Conservation (phyloP, 2,888 invertebrate genomes). For the Pseudoips prasinana region DNA sequence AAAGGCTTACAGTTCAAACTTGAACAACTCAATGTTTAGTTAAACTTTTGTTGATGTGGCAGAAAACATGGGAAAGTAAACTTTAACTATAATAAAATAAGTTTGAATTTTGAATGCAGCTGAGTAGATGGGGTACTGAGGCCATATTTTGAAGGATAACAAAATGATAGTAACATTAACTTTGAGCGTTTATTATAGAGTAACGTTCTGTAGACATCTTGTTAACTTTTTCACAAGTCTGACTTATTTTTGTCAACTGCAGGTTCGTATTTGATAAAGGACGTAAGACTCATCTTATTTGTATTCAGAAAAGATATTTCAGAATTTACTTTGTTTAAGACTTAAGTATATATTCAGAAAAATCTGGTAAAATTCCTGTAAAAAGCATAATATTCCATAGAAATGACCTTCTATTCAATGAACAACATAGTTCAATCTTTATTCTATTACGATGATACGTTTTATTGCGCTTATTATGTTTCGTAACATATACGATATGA, state of each 20-base stretch:
- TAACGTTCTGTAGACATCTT: conserved; percentile 29
- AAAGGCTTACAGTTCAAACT: conserved; percentile 3
- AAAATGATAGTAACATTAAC: conserved; percentile 34
- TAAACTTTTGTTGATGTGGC: too few relatives aligned
- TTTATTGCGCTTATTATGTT: too few relatives aligned
- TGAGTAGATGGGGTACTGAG: conserved; percentile 11
- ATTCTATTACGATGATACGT: too few relatives aligned
- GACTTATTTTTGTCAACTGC: conserved; percentile 19
- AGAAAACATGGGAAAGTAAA: conserved; percentile 4
- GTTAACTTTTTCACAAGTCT: conserved; percentile 28
- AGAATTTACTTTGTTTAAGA: too few relatives aligned
- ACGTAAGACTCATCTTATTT: not conserved
- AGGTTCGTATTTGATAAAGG: conserved; percentile 13
- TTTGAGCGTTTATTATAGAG: conserved; percentile 33
- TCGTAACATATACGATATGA: too few relatives aligned
- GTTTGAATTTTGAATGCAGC: conserved; percentile 5
- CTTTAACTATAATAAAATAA: not conserved
- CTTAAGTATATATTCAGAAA: too few relatives aligned
- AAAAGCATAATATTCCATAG: too few relatives aligned
- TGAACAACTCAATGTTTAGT: not conserved
- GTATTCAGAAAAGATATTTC: not conserved
- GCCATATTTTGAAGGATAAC: conserved; percentile 36
- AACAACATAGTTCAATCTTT: too few relatives aligned
- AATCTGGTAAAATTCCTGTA: too few relatives aligned
- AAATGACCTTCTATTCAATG: too few relatives aligned